These are phyloP conservation scores for Paraplagusia blochii DNA, from an alignment of 2,113 vertebrate genomes.

Conservation along the genomic window DNA sequence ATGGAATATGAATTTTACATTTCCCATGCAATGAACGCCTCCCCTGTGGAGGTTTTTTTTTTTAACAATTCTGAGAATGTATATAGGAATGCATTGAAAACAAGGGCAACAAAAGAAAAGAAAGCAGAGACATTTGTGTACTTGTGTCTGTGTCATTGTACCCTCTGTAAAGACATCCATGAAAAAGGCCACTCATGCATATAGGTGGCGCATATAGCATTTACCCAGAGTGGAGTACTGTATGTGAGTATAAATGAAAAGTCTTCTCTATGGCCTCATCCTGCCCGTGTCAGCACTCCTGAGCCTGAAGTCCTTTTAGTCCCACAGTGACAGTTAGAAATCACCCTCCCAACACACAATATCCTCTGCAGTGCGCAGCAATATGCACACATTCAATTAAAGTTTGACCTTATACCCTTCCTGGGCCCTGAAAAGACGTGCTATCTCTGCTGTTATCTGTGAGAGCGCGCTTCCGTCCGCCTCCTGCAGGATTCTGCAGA, in stretches of 20 bases:
- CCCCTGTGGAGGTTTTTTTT: conserved; percentile 1
- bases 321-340: conserved; percentile 51
- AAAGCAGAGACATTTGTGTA: too few relatives aligned
- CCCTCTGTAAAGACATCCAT: too few relatives aligned
- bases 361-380: conserved; percentile 18
- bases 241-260: conserved; percentile 57
- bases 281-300: conserved; percentile 57
- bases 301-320: conserved; percentile 64
- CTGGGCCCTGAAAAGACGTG: background rate
- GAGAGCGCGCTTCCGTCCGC: background rate
- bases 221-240: conserved; percentile 2
- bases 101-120: background rate
- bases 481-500: background rate
- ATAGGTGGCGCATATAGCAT: background rate
- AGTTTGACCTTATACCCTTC: conserved; percentile 57
- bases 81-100: background rate
- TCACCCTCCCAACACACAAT: background rate
- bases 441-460: background rate
- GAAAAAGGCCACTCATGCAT: background rate
- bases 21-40: background rate
- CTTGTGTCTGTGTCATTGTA: too few relatives aligned
- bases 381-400: conserved; percentile 74
- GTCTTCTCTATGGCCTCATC: conserved; percentile 33
- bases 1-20: conserved; percentile 8
- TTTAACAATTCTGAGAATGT: conserved; percentile 4